phyloP scores from a whole-genome alignment of 2,888 invertebrate species.

The Apodemia hepburni region DNA sequence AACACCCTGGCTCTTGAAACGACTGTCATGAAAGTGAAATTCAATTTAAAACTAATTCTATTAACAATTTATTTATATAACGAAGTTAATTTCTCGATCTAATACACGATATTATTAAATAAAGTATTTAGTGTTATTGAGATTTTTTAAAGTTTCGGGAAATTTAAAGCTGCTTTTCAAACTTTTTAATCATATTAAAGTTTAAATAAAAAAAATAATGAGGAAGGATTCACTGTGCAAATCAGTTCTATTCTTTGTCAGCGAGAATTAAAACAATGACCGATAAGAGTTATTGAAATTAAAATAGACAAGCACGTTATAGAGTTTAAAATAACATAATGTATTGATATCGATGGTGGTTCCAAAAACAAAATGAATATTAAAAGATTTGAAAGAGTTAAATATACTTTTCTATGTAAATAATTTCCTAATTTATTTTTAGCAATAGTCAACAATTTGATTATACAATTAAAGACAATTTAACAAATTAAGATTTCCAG shows the following conservation, averaged over 20 bases:
- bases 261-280: conserved; percentile 44
- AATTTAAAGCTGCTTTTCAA: too few relatives aligned
- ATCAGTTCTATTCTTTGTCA: conserved; percentile 58
- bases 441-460: neutral
- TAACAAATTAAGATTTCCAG: neutral
- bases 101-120: too few relatives aligned
- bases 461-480: neutral
- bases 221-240: neutral
- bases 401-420: too few relatives aligned
- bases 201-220: neutral
- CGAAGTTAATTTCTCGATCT: too few relatives aligned
- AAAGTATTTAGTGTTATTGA: too few relatives aligned
- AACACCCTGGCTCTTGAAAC: neutral
- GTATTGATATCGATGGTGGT: neutral
- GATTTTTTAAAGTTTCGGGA: too few relatives aligned
- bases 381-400: too few relatives aligned
- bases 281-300: conserved; percentile 48
- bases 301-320: conserved; percentile 63
- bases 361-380: neutral
- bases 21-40: neutral
- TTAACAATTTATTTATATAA: too few relatives aligned
- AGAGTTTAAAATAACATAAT: conserved; percentile 41
- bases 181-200: neutral
- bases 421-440: too few relatives aligned
- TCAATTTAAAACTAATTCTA: too few relatives aligned